Evolutionary conservation across 2,113 vertebrate genomes (phyloP).

Genomic region (Microcebus jonahi): DNA sequence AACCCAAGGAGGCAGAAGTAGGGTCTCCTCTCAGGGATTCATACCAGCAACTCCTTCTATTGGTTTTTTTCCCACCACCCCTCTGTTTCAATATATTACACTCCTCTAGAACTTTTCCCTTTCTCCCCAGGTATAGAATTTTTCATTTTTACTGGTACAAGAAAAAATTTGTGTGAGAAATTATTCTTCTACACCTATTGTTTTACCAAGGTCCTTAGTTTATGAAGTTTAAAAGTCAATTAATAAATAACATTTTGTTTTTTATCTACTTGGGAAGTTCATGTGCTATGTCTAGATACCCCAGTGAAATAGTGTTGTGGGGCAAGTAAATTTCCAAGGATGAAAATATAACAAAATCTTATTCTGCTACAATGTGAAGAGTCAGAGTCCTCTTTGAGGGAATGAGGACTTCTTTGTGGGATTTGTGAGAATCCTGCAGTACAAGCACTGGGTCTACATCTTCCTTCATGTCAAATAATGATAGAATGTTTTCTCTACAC

Average conservation of each 20-base stretch:
- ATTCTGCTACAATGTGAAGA: not conserved
- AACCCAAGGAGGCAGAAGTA: not conserved
- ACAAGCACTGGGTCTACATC: not conserved
- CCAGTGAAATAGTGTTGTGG: not conserved
- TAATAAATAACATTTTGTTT: not conserved
- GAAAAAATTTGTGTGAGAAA: not conserved
- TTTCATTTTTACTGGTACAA: not conserved
- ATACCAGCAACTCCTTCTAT: not conserved
- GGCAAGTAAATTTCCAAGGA: not conserved
- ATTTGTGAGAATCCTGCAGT: not conserved
- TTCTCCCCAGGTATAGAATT: not conserved
- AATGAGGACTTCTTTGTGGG: not conserved
- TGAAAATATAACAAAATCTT: not conserved
- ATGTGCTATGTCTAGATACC: not conserved
- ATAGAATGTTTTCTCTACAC: not conserved
- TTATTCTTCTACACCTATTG: not conserved
- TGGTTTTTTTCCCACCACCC: not conserved
- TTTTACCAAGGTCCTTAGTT: not conserved
- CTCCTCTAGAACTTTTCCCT: not conserved
- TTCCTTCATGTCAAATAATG: not conserved
- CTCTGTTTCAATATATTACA: not conserved
- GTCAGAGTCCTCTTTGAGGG: not conserved
- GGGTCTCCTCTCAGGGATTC: not conserved
- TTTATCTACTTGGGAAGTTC: not conserved
- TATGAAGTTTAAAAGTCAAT: not conserved